A percentile compares a stretch with the other conserved stretches of the same genome.
Evolutionary conservation across 2,113 vertebrate species (phyloP).

Genomic region (Galemys pyrenaicus): DNA sequence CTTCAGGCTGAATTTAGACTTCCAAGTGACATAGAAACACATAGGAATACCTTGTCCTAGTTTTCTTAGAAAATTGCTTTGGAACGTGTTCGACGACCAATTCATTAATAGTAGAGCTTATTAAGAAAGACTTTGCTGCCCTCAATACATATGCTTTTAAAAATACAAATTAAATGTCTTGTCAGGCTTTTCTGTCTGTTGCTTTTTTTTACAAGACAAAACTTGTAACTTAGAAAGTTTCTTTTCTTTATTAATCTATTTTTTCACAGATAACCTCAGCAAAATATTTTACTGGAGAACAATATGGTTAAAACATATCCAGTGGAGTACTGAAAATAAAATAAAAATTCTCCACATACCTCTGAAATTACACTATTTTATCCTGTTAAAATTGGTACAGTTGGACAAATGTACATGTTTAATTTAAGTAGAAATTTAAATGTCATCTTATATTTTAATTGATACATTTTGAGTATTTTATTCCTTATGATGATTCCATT

Average conservation of each 20-base stretch:
- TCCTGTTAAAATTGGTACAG: not conserved
- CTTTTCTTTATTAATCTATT: not conserved
- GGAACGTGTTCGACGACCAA: not conserved
- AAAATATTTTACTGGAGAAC: not conserved
- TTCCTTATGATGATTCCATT: not conserved
- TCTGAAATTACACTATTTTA: not conserved
- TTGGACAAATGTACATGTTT: not conserved
- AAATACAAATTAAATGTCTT: not conserved
- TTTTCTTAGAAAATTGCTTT: conserved; percentile 48
- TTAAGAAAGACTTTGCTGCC: not conserved
- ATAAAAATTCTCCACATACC: not conserved
- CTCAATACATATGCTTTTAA: not conserved
- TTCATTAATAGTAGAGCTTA: not conserved
- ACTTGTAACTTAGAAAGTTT: not conserved
- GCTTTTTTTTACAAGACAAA: not conserved
- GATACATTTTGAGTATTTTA: not conserved
- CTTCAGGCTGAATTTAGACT: not conserved
- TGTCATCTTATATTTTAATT: conserved; percentile 1
- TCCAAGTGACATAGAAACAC: not conserved
- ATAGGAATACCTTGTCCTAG: not conserved
- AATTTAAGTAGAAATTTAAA: not conserved
- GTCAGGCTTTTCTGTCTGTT: not conserved
- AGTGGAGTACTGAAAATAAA: not conserved
- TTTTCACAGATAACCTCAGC: not conserved
- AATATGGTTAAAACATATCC: not conserved